phyloP scores from a whole-genome alignment of 1,140 invertebrate species.

The Paralvinella palmiformis region DNA sequence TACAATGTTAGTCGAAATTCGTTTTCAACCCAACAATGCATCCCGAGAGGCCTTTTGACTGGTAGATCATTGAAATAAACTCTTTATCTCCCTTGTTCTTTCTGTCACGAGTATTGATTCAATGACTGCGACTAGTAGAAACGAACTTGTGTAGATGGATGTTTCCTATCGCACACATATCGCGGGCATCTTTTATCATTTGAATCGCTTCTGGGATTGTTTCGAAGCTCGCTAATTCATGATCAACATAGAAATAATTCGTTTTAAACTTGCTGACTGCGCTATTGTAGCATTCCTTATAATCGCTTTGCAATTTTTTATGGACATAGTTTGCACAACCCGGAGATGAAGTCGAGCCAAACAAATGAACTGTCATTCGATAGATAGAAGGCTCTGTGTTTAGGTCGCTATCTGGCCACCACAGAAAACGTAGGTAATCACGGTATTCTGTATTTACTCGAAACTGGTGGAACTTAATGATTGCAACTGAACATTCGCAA shows the following conservation, averaged over 20 bases:
- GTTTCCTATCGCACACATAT: slow-evolving; percentile 10
- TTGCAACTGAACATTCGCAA: slow-evolving; percentile 22
- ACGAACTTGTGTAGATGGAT: slow-evolving; percentile 9
- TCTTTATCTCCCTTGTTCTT: too few species aligned
- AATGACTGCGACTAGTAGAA: slow-evolving; percentile 10
- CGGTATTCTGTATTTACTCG: slow-evolving; percentile 15
- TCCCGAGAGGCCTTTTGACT: slow-evolving; percentile 24
- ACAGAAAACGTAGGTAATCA: slow-evolving; percentile 20
- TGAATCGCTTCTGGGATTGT: neutral
- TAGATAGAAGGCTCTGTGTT: slow-evolving; percentile 11
- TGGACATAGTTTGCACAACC: too few species aligned
- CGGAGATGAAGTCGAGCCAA: slow-evolving; percentile 23
- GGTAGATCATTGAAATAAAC: slow-evolving; percentile 22
- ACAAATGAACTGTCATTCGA: slow-evolving; percentile 23
- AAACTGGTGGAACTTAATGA: slow-evolving; percentile 27
- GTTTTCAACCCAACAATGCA: slow-evolving; percentile 27
- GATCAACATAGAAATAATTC: slow-evolving; percentile 21
- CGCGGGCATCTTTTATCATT: slow-evolving; percentile 9
- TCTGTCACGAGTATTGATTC: too few species aligned
- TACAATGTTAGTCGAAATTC: slow-evolving; percentile 23
- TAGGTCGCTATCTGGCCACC: slow-evolving; percentile 21
- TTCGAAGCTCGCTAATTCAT: neutral
- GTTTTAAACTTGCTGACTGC: slow-evolving; percentile 24
- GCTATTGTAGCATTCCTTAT: too few species aligned
- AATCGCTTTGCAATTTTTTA: too few species aligned